Percentiles rank a stretch among this genome's conserved stretches.
phyloP scores from a whole-genome alignment of 2,888 invertebrate genomes.

The Caenorhabditis drosophilae region DNA sequence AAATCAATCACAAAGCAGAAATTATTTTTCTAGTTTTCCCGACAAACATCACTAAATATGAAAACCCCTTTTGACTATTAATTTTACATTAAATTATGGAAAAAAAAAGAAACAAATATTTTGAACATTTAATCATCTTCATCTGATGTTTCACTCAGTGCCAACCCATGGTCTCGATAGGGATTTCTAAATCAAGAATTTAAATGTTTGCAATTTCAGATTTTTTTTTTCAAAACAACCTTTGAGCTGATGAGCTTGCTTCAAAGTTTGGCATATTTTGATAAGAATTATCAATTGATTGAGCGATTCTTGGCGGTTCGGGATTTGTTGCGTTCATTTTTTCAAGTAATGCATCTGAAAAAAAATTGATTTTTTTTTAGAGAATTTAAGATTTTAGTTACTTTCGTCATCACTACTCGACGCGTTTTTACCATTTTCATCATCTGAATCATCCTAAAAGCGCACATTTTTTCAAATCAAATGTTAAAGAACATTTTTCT shows the following conservation, averaged over 20 bases:
- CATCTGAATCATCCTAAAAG: not conserved
- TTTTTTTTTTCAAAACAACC: not conserved
- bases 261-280: constrained; percentile 1
- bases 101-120: too few relatives aligned
- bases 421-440: not conserved
- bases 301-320: not conserved
- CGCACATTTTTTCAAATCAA: not conserved
- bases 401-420: not conserved
- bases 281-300: not conserved
- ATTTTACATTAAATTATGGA: too few relatives aligned
- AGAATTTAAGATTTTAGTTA: not conserved
- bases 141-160: not conserved
- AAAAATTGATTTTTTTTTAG: too few relatives aligned
- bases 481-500: too few relatives aligned
- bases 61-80: too few relatives aligned
- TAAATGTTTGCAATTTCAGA: not conserved
- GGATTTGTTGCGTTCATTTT: not conserved
- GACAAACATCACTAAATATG: too few relatives aligned
- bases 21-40: too few relatives aligned
- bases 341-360: not conserved
- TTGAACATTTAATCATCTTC: not conserved
- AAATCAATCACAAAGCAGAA: not conserved
- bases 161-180: not conserved
- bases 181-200: not conserved
- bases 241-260: not conserved